phyloP scores from a whole-genome alignment of 2,113 vertebrate genomes.

The Mustela lutreola region DNA sequence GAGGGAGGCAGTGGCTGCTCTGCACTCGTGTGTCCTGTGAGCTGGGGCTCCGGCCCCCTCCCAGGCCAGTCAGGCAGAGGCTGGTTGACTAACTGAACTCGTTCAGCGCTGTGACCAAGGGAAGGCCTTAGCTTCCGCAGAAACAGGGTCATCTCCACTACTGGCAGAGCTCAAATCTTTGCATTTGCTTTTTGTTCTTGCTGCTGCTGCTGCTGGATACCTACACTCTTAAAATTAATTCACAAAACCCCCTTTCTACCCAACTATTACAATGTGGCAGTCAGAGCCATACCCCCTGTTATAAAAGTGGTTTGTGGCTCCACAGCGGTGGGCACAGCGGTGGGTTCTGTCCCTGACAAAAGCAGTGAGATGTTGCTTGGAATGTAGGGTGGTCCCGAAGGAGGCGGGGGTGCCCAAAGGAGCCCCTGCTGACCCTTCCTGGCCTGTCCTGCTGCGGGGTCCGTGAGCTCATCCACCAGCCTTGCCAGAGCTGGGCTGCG shows the following conservation, averaged over 20 bases:
- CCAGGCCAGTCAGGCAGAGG: neutral
- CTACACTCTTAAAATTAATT: neutral
- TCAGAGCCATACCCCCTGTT: neutral
- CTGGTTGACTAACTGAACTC: neutral
- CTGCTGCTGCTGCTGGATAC: no score
- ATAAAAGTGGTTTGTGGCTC: neutral
- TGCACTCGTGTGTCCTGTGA: fast-evolving
- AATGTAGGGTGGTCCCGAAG: fast-evolving
- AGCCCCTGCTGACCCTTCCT: neutral
- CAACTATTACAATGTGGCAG: neutral
- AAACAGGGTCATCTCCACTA: neutral
- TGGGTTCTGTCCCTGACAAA: fast-evolving
- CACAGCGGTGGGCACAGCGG: no score
- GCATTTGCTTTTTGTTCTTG: neutral
- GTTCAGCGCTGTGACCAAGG: fast-evolving
- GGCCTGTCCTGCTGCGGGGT: no score
- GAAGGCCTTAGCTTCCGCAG: fast-evolving
- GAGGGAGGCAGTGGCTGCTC: fast-evolving
- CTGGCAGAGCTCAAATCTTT: neutral
- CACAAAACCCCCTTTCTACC: neutral
- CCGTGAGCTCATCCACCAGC: neutral
- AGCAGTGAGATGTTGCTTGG: neutral
- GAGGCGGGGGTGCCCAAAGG: neutral
- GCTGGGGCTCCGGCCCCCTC: neutral
- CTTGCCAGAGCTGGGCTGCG: neutral